Evolutionary conservation across 2,797 vertebrate species (phyloP).

Genomic region (Peromyscus melanophrys): DNA sequence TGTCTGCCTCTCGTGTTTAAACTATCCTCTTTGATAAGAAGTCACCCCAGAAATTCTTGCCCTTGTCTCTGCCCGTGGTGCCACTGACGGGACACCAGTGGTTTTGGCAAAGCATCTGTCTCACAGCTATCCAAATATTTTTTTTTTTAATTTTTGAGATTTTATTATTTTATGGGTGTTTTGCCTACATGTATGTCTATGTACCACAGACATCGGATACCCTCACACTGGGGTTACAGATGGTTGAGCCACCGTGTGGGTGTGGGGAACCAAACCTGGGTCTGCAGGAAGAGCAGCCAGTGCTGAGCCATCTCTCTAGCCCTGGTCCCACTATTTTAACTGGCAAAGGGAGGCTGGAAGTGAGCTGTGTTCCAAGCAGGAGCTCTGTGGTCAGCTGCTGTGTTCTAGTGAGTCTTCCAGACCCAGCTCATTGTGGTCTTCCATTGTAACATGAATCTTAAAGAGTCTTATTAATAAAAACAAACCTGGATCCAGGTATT

Average conservation of each 20-base stretch:
- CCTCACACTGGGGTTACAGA: not conserved
- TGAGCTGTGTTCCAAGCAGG: not conserved
- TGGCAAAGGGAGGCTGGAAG: not conserved
- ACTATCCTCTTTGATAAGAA: not conserved
- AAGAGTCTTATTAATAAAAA: no score
- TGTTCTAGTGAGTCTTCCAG: not conserved
- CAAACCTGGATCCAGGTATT: no score
- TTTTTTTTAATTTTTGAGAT: conserved; percentile 22
- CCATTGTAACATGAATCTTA: no score
- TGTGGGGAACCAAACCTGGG: not conserved
- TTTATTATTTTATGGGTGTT: not conserved
- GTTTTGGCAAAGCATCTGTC: not conserved
- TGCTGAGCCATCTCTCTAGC: not conserved
- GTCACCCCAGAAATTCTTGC: not conserved
- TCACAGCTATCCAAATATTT: not conserved
- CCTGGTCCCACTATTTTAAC: not conserved
- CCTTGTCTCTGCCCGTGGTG: not conserved
- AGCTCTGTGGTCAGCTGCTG: no score
- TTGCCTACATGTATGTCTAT: not conserved
- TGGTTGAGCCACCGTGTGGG: not conserved
- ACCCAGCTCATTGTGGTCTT: not conserved
- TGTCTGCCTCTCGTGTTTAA: not conserved
- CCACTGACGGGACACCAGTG: not conserved
- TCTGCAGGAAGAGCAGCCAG: not conserved
- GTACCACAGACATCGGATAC: not conserved